Evolutionary conservation across 1,140 invertebrate species (phyloP).

Genomic region (Grapholita molesta): DNA sequence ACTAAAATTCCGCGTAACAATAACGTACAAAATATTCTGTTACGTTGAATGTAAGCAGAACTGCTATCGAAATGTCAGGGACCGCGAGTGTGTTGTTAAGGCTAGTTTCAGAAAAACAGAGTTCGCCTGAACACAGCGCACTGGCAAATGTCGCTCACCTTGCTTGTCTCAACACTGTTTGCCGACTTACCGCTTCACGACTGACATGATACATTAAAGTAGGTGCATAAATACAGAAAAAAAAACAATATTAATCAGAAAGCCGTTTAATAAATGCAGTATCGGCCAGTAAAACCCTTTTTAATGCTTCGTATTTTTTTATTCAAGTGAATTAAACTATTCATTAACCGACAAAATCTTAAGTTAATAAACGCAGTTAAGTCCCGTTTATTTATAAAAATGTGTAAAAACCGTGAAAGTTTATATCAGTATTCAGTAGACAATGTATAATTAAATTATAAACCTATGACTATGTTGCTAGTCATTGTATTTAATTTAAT

Average conservation of each 20-base stretch:
- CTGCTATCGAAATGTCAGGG: conserved; percentile 66
- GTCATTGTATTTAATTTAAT: too few relatives aligned
- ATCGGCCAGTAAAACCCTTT: too few relatives aligned
- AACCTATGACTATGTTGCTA: too few relatives aligned
- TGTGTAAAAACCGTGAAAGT: too few relatives aligned
- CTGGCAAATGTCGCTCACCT: conserved; percentile 12
- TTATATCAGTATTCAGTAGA: too few relatives aligned
- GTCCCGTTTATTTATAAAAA: too few relatives aligned
- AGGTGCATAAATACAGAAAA: neutral
- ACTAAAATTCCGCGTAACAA: conserved; percentile 11
- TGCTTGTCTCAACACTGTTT: neutral
- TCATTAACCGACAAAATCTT: too few relatives aligned
- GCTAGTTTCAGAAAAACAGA: conserved; percentile 54
- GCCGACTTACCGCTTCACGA: neutral
- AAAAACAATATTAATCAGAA: neutral
- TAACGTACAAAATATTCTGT: conserved; percentile 38
- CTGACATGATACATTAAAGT: neutral
- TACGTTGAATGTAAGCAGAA: conserved; percentile 16
- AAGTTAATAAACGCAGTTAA: too few relatives aligned
- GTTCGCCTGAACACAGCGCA: conserved; percentile 29
- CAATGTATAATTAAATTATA: too few relatives aligned
- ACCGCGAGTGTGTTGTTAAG: conserved; percentile 36
- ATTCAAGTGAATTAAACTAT: too few relatives aligned
- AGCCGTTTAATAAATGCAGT: neutral
- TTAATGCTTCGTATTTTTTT: too few relatives aligned